Base-by-base conservation (phyloP, 2,888 invertebrate genomes). In the Dorcus parallelipipedus region DNA sequence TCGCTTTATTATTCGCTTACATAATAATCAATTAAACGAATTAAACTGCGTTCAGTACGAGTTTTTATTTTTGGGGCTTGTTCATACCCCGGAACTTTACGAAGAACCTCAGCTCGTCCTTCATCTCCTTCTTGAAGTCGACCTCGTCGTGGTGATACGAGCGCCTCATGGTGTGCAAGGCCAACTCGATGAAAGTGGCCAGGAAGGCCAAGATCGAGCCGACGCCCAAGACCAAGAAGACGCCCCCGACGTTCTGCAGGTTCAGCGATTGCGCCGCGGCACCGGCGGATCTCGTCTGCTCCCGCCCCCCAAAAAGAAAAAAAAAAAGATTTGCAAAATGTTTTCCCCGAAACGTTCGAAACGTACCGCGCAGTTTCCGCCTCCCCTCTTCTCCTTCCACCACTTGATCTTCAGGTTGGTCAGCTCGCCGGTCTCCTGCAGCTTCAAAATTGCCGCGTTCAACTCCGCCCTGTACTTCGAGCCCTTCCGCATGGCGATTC, bases 371-470 rank as follows among this genome's bases (percentile, higher is more conserved):
- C 58, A 58, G 23, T 23, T 42, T n/a, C 88, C 88, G 40, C 89
- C 89, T 10, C 88, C 91, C 63, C 89, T 82, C 77, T 87, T 88
- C 77, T 92, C 89, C 73, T 90, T 88, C 95, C 95, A 96, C 95
- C 95, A 96, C 73, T 88, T 89, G 58, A 87, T 86, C 79, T 93
- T 93, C 79, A 95, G 82, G 67, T 84, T 82, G 17, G 86, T 86
- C 59, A 96, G 82, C 61, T 83, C 82, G 20, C 95, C 94, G 56
- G 84, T 84, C 79, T 96, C 95, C 80, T 95, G 95, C 56, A 96
- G 81, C 73, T 87, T 87, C 60, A 95, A 81, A 61, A 96, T 86
- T 47, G 91, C 92, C 69, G 89, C 85, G 71, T 91, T 93, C 56
- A 95, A 80, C 26, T 83, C 82, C 71, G 91, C 89, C 40, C 92